phyloP scores from a whole-genome alignment of 1,140 invertebrate species.

The Ceratoteleas bidentatus region DNA sequence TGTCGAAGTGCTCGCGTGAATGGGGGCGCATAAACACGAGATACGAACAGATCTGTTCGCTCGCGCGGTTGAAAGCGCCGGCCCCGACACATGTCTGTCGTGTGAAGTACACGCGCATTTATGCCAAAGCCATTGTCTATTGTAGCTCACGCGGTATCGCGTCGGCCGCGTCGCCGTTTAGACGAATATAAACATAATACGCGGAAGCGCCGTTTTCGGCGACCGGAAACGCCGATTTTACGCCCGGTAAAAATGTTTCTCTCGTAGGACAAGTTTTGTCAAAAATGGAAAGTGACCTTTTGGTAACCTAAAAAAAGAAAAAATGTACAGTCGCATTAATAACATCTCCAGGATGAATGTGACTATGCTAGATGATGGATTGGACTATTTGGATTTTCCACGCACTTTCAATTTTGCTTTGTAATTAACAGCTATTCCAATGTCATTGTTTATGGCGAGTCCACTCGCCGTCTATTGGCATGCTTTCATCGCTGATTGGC shows the following conservation, averaged over 20 bases:
- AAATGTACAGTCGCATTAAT: no score
- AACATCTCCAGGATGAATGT: no score
- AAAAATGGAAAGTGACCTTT: no score
- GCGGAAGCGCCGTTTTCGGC: conserved; percentile 18
- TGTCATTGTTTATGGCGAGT: no score
- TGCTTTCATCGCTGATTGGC: no score
- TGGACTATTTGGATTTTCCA: no score
- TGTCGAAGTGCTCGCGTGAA: conserved; percentile 61
- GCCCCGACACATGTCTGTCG: conserved; percentile 67
- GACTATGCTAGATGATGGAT: no score
- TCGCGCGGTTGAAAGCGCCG: conserved; percentile 63
- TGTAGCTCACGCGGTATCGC: conserved; percentile 51
- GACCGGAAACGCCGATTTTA: conserved; percentile 1
- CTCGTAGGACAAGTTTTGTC: no score
- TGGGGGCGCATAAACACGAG: conserved; percentile 58
- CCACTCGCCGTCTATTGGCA: no score
- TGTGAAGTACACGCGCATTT: conserved; percentile 66
- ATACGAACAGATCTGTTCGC: conserved; percentile 65
- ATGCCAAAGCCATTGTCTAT: conserved; percentile 63
- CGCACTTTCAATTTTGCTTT: no score
- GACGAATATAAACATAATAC: conserved; percentile 62
- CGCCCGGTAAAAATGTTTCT: background rate
- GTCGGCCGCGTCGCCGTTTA: conserved; percentile 38
- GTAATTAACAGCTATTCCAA: no score
- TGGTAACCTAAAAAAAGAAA: no score